Conservation (phyloP, 2,888 invertebrate species). For the Dryococelus australis region DNA sequence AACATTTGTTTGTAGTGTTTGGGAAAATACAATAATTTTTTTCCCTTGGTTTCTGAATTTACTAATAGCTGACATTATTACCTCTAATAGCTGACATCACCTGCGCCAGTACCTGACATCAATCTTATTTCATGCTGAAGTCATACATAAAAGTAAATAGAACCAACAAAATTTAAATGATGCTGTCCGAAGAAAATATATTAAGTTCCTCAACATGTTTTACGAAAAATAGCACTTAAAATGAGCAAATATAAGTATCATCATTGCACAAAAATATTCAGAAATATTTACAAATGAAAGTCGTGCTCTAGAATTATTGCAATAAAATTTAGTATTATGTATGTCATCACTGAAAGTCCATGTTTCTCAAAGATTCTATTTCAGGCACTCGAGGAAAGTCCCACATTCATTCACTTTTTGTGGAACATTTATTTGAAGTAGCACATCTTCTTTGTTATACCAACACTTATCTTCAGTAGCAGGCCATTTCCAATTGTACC, state of each 20-base stretch:
- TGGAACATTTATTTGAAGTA: neutral
- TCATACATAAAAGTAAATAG: neutral
- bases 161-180: neutral
- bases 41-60: neutral
- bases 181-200: neutral
- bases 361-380: neutral
- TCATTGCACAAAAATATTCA: too few species aligned
- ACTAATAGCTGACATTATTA: neutral
- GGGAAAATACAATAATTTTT: neutral
- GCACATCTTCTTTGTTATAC: neutral
- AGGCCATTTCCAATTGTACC: slow-evolving; percentile 16
- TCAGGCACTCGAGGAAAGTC: neutral
- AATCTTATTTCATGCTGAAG: neutral
- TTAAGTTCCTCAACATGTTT: neutral
- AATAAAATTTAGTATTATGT: neutral
- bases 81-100: slow-evolving; percentile 11
- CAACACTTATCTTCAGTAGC: slow-evolving; percentile 3
- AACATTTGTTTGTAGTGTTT: neutral
- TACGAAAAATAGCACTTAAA: neutral
- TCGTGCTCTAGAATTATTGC: too few species aligned
- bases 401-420: neutral
- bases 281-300: neutral
- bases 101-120: neutral
- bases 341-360: neutral
- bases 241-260: too few species aligned